Evolutionary conservation across 2,113 vertebrate genomes (phyloP).

Genomic region (Thryonomys swinderianus): DNA sequence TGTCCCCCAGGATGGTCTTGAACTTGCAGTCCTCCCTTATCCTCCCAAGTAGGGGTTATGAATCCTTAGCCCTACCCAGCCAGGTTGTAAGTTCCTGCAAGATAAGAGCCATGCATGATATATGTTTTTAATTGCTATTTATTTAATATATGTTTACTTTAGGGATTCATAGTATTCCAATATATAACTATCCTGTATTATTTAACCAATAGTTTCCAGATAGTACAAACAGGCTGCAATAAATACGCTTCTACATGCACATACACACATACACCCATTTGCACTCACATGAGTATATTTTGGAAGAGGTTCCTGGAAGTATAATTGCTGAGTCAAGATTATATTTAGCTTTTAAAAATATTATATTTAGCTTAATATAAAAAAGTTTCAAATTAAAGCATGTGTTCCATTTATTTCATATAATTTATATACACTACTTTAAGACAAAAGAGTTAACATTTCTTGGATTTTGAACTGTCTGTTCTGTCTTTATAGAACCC

Average conservation of each 20-base stretch:
- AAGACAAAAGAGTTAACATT: neutral
- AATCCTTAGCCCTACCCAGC: neutral
- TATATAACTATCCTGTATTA: constrained; percentile 42
- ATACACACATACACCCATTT: neutral
- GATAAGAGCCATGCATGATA: neutral
- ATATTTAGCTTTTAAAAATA: neutral
- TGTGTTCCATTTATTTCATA: constrained; percentile 36
- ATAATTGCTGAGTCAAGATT: constrained; percentile 47
- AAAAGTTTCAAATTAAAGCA: constrained; percentile 50
- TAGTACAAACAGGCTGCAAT: constrained; percentile 2
- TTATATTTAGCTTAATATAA: neutral
- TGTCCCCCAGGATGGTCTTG: neutral
- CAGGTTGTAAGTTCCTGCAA: neutral
- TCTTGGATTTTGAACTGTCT: constrained; percentile 7
- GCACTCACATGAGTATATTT: neutral
- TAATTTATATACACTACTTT: constrained; percentile 11
- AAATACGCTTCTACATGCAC: neutral
- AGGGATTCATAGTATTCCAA: constrained; percentile 38
- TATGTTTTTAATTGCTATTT: constrained; percentile 41
- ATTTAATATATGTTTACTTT: constrained; percentile 44
- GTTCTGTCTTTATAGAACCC: neutral
- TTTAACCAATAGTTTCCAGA: constrained; percentile 29
- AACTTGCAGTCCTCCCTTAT: neutral
- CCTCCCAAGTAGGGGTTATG: neutral
- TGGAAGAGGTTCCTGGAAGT: constrained; percentile 23